These are phyloP conservation scores for Macrotrachela quadricornifera DNA, from an alignment of 1,140 invertebrate genomes.

Conservation along the genomic window DNA sequence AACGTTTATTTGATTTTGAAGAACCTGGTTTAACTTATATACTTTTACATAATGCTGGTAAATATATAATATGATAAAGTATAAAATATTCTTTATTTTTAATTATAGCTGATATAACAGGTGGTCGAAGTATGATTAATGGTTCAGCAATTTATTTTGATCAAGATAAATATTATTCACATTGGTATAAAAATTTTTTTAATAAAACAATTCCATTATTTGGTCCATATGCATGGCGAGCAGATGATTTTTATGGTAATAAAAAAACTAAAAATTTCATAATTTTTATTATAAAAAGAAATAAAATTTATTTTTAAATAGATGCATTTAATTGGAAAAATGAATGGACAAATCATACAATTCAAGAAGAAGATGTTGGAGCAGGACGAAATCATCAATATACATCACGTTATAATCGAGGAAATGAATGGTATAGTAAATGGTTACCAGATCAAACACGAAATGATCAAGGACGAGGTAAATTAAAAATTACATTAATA, in stretches of 20 bases:
- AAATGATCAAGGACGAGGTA: neutral
- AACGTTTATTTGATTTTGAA: conserved; percentile 38
- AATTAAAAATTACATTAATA: too few relatives aligned
- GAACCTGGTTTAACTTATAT: conserved; percentile 97
- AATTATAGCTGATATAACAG: conserved; percentile 56
- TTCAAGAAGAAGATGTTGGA: conserved; percentile 23
- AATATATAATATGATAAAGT: too few relatives aligned
- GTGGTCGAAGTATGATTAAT: conserved; percentile 65
- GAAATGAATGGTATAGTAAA: conserved; percentile 62
- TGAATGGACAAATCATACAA: conserved; percentile 28
- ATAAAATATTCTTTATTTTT: too few relatives aligned
- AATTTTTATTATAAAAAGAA: too few relatives aligned
- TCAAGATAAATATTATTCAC: conserved; percentile 74
- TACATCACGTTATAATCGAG: conserved; percentile 63
- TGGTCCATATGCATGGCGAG: conserved; percentile 58
- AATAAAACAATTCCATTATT: conserved; percentile 86
- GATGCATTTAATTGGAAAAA: conserved; percentile 29
- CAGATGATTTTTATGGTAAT: conserved; percentile 20
- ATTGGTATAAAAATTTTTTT: conserved; percentile 81
- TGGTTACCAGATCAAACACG: conserved; percentile 58
- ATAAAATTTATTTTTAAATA: too few relatives aligned
- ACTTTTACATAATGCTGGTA: conserved; percentile 58
- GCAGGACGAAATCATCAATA: conserved; percentile 53
- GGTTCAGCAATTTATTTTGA: conserved; percentile 79
- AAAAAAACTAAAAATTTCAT: too few relatives aligned